A percentile compares a stretch with the other conserved stretches of the same genome.
These are phyloP conservation scores for Mylabris sibirica DNA, from an alignment of 2,888 invertebrate species.

Conservation along the genomic window DNA sequence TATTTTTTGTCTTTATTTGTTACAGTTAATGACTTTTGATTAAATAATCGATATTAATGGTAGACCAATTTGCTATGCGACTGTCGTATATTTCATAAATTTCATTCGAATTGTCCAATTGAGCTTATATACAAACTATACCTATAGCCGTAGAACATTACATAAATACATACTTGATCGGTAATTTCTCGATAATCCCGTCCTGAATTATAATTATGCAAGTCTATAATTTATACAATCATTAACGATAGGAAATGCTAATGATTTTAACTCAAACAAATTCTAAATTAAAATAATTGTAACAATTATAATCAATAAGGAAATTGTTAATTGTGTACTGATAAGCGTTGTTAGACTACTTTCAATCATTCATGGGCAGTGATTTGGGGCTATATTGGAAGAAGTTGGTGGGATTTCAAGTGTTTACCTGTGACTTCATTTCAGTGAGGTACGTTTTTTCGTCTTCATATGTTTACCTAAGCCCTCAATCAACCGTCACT, in stretches of 20 bases:
- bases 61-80: constrained; percentile 7
- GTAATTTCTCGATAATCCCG: constrained; percentile 28
- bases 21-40: not conserved
- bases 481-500: no score
- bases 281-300: constrained; percentile 6
- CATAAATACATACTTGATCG: constrained; percentile 10
- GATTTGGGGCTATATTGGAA: no score
- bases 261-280: constrained; percentile 31
- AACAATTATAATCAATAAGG: not conserved
- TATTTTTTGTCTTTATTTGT: not conserved
- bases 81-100: constrained; percentile 26
- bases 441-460: no score
- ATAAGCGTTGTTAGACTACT: not conserved
- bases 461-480: no score
- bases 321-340: not conserved
- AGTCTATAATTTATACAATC: constrained; percentile 34
- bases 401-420: no score
- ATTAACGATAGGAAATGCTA: constrained; percentile 37
- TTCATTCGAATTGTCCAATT: constrained; percentile 19
- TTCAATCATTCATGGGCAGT: no score
- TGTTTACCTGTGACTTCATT: no score
- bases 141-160: not conserved
- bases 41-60: constrained; percentile 16
- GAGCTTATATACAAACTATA: constrained; percentile 2
- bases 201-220: constrained; percentile 35